These are phyloP conservation scores for Copsychus sechellarum DNA, from an alignment of 2,113 vertebrate genomes.

Conservation along the genomic window DNA sequence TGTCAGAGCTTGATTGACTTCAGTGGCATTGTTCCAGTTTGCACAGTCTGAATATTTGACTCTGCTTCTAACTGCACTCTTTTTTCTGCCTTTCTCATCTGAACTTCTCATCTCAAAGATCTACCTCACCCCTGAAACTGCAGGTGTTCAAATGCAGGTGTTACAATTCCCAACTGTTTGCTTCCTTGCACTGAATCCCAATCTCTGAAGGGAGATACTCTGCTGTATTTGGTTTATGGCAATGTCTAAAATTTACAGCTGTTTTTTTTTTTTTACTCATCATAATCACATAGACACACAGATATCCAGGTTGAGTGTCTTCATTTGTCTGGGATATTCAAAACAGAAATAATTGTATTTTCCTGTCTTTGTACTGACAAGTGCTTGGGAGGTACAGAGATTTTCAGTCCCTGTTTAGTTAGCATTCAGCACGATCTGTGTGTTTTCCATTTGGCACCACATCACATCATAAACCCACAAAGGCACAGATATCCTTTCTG, in stretches of 20 bases:
- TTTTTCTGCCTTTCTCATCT: rapidly evolving
- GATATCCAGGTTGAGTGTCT: background rate
- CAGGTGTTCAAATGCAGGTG: background rate
- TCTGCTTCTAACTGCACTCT: background rate
- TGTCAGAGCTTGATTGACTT: constrained; percentile 21
- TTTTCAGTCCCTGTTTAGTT: background rate
- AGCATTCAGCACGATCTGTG: background rate
- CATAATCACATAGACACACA: background rate
- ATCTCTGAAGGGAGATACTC: background rate
- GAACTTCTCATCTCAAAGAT: background rate
- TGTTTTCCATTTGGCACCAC: background rate
- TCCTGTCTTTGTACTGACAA: background rate
- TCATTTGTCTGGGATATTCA: background rate
- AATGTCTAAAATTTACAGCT: background rate
- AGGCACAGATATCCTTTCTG: background rate
- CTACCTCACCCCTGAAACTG: background rate
- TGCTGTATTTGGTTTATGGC: background rate
- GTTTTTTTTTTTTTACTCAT: background rate
- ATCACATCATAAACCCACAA: background rate
- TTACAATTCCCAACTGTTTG: background rate
- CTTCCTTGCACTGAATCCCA: background rate
- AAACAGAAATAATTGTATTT: background rate
- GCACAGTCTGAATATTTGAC: background rate
- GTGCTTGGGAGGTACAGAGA: background rate
- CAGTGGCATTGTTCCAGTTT: background rate